phyloP scores from a whole-genome alignment of 2,797 vertebrate species.

The Merluccius polli region DNA sequence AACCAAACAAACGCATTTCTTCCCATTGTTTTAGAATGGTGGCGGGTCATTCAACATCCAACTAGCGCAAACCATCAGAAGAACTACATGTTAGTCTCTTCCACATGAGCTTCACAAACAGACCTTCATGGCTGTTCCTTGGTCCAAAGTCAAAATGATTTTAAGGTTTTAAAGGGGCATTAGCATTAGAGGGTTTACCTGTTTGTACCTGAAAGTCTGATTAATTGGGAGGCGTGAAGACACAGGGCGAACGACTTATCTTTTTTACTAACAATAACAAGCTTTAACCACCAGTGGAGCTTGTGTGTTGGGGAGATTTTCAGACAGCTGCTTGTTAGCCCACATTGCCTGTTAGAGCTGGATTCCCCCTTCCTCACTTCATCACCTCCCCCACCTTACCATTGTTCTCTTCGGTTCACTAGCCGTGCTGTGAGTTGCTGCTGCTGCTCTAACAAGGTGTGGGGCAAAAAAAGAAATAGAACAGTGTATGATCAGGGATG shows the following conservation, averaged over 20 bases:
- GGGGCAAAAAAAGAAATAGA: conserved; percentile 2
- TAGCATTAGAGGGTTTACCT: conserved; percentile 10
- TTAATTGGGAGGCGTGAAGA: conserved; percentile 42
- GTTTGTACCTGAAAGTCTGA: conserved; percentile 38
- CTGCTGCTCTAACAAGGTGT: conserved; percentile 41
- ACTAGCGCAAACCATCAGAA: too few relatives aligned
- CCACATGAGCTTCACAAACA: conserved; percentile 15
- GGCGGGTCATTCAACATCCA: too few relatives aligned
- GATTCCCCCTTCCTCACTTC: conserved; percentile 22
- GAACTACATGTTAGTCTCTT: not conserved
- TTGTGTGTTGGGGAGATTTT: conserved; percentile 39
- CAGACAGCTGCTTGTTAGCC: conserved; percentile 63
- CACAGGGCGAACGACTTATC: conserved; percentile 25
- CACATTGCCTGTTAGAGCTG: conserved; percentile 36
- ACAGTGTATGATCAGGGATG: conserved; percentile 29
- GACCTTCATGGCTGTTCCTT: conserved; percentile 17
- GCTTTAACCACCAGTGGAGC: conserved; percentile 40
- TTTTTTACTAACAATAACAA: conserved; percentile 49
- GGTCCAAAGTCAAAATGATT: conserved; percentile 26
- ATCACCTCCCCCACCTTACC: conserved; percentile 23
- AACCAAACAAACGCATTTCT: too few relatives aligned
- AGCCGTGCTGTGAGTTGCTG: not conserved
- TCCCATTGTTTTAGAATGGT: too few relatives aligned
- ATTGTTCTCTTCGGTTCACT: conserved; percentile 11
- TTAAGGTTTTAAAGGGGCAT: conserved; percentile 24